Base-by-base conservation (phyloP, 2,888 invertebrate species). In the Polylopha cassiicola region DNA sequence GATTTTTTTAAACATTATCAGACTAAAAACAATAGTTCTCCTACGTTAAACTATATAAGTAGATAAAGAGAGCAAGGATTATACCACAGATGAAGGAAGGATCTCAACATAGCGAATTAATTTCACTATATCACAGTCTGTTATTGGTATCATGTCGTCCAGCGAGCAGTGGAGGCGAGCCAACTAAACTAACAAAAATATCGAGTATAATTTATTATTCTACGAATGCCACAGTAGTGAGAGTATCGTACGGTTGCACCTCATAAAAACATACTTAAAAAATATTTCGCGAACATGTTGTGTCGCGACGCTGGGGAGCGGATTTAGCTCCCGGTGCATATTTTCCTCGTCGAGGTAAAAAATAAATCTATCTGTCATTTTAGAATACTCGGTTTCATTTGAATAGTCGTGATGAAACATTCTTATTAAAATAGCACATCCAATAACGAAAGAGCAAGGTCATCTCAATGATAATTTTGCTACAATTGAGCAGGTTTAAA, bases 161-260 rank as follows among this genome's bases (percentile, higher is more conserved):
- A 69, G 69, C n/a, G 55, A 67, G 60, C 65, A 67, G 69, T 82
- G 84, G 84, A 70, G 62, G 51, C 43, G 68, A 74, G 84, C 84
- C 84, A 85, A 82, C 57, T 66, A 68, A 62, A 59, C 61, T 65
- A 67, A 75, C 74, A 75, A 80, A 82, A 84, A 84, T 84, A 82
- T 75, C 77, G 62, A 72, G 62, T 72, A 73, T 80, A 81, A 84
- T 78, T 84, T 81, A 81, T 84, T 73, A 78, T 78, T 81, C 75
- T 77, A 73, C 74, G 69, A 68, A 75, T 80, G 63, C 66, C 67
- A 73, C 60, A 43, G 55, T 57, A 68, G 65, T 67, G 77, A 75
- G 69, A 60, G 57, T 67, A 56, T 63, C 67, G 57, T 69, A 74
- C 72, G 71, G 72, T 78, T 82, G 81, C 81, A 85, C 74, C 72